Base-by-base conservation (phyloP, 2,113 vertebrate species). In the Casuarius casuarius region DNA sequence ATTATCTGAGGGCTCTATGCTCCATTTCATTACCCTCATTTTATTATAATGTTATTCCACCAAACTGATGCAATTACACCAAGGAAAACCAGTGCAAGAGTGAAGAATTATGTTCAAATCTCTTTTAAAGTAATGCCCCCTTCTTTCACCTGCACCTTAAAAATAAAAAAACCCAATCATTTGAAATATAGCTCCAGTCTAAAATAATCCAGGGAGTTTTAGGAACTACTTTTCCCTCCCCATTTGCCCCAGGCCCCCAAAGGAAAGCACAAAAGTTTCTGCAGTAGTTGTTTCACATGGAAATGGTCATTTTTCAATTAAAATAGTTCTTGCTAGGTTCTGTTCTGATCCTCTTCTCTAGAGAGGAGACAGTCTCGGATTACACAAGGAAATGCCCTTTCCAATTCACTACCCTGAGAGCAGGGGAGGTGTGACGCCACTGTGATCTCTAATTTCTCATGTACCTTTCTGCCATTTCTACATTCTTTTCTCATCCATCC, bases 91-190 rank as follows among this genome's bases (percentile, higher is more conserved):
- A 46, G 17, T 17, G 84, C 91, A 90, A n/a, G 54, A 85, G 68
- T n/a, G 75, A 89, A 62, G 78, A 85, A 92, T 71, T 71, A 16
- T 13, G 28, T 54, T 89, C 65, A 76, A 46, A 63, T 77, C 87
- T 95, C 94, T 84, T 95, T 95, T 94, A 92, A 90, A 96, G 89
- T 80, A 87, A 85, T 78, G 59, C 65, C 72, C 75, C 38, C 92
- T 48, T 63, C 87, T 95, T 93, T 92, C 83, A 66, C 81, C 82
- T 80, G 82, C 72, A 78, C 72, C 79, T 77, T 74, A 95, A 95
- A 77, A 97, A 83, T 70, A 70, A 95, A 94, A 95, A 92, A 58
- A 38, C 15, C 56, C 89, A 87, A 89, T 56, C 71, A 10, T 87
- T 35, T 83, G 89, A 97, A 97, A 95, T 9, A 77, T 19, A 88